Percentiles rank a stretch among this genome's conserved stretches.
Conservation (phyloP, 1,140 invertebrate species). For the Harpegnathos saltator region DNA sequence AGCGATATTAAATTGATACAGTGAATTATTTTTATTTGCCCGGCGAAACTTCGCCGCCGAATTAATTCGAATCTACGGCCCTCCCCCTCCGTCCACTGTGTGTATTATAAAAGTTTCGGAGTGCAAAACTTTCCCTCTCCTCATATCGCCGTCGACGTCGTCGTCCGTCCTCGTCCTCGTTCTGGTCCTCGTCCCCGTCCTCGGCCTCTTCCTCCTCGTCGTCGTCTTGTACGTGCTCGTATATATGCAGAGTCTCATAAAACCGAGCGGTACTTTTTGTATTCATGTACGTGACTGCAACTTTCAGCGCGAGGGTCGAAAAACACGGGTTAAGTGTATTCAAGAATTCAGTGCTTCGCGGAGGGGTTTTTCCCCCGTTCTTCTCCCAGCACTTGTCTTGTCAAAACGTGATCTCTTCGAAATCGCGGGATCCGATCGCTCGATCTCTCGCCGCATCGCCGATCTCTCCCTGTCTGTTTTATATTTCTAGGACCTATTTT, state of each 20-base stretch:
- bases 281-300: slow-evolving; percentile 71
- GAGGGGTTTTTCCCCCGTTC: slow-evolving; percentile 20
- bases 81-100: slow-evolving; percentile 50
- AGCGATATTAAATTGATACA: slow-evolving; percentile 78
- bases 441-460: neutral
- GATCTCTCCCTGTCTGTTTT: neutral
- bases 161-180: neutral
- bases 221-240: slow-evolving; percentile 15
- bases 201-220: slow-evolving; percentile 1
- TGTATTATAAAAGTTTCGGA: slow-evolving; percentile 72
- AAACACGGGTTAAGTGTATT: slow-evolving; percentile 68
- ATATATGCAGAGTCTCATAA: slow-evolving; percentile 60
- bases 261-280: slow-evolving; percentile 59
- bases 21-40: slow-evolving; percentile 78
- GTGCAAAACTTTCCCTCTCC: slow-evolving; percentile 44
- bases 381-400: neutral
- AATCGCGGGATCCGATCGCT: neutral
- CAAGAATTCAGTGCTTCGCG: slow-evolving; percentile 63
- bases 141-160: slow-evolving; percentile 21
- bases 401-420: slow-evolving; percentile 50
- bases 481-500: neutral
- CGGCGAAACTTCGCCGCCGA: slow-evolving; percentile 76
- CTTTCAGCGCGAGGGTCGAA: slow-evolving; percentile 54
- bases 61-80: slow-evolving; percentile 79
- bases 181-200: neutral